phyloP scores from a whole-genome alignment of 2,888 invertebrate genomes.

The Vanessa cardui region DNA sequence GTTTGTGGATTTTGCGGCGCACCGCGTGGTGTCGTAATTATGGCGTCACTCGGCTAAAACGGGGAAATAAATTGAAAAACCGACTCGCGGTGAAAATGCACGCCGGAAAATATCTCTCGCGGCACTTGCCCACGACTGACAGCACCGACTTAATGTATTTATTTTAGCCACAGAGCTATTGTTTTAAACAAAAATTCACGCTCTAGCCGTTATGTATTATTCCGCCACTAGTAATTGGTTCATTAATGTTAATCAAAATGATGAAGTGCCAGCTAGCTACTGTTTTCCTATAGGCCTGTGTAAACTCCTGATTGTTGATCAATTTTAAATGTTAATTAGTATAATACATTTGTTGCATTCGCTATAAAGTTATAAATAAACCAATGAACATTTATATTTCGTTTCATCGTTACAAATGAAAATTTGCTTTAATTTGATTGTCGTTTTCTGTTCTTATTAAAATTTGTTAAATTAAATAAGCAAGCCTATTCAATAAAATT shows the following conservation, averaged over 20 bases:
- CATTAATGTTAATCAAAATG: slow-evolving; percentile 64
- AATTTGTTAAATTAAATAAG: neutral
- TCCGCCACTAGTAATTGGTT: slow-evolving; percentile 62
- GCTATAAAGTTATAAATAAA: slow-evolving; percentile 11
- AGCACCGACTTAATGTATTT: slow-evolving; percentile 73
- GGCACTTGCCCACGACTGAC: slow-evolving; percentile 67
- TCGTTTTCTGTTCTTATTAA: neutral
- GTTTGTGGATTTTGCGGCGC: slow-evolving; percentile 61
- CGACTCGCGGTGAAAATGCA: slow-evolving; percentile 68
- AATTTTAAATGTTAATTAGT: slow-evolving; percentile 35
- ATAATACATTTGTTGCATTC: slow-evolving; percentile 19
- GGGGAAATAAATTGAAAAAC: slow-evolving; percentile 79
- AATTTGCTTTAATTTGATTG: neutral
- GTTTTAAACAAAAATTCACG: slow-evolving; percentile 66
- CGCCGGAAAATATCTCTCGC: slow-evolving; percentile 69
- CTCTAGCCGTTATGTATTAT: slow-evolving; percentile 57
- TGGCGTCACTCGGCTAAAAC: slow-evolving; percentile 75
- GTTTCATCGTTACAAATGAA: neutral
- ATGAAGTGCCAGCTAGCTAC: slow-evolving; percentile 41
- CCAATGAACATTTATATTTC: slow-evolving; percentile 1
- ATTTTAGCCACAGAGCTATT: slow-evolving; percentile 71
- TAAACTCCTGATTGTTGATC: slow-evolving; percentile 24
- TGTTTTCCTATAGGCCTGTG: slow-evolving; percentile 32
- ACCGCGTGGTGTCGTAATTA: slow-evolving; percentile 67
- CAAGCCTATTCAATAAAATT: neutral